Evolutionary conservation across 1,140 invertebrate species (phyloP).

Genomic region (Macrobrachium rosenbergii): DNA sequence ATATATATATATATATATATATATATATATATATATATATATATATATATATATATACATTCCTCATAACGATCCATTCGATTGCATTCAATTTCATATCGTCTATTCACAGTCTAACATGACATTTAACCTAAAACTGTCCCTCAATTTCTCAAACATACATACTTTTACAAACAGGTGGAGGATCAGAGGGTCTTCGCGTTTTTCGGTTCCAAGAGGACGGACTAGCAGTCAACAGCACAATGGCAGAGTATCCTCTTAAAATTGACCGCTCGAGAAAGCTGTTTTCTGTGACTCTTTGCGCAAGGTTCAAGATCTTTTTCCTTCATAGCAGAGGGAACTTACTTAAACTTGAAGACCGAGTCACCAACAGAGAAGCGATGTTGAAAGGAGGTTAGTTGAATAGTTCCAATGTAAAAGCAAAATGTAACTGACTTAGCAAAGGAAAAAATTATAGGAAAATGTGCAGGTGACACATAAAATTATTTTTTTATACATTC

Average conservation of each 20-base stretch:
- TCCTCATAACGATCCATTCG: no score
- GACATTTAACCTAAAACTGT: no score
- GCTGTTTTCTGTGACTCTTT: constrained; percentile 36
- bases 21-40: no score
- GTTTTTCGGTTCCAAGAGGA: constrained; percentile 44
- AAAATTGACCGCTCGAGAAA: background rate
- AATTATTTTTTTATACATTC: no score
- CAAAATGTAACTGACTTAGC: no score
- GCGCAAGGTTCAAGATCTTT: constrained; percentile 38
- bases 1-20: no score
- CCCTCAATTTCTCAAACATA: no score
- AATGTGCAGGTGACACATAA: no score
- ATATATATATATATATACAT: no score
- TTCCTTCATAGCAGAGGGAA: constrained; percentile 31
- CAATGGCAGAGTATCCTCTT: constrained; percentile 14
- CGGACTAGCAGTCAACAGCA: background rate
- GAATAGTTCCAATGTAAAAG: background rate
- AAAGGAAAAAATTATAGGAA: no score
- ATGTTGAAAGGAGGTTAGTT: constrained; percentile 23
- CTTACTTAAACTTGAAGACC: constrained; percentile 29
- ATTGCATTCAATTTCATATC: no score
- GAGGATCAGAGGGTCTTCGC: background rate
- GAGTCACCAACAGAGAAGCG: background rate
- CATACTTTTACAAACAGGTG: background rate
- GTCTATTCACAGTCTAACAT: no score